Base-by-base conservation (phyloP, 2,797 vertebrate genomes). In the Eupleurogrammus muticus region DNA sequence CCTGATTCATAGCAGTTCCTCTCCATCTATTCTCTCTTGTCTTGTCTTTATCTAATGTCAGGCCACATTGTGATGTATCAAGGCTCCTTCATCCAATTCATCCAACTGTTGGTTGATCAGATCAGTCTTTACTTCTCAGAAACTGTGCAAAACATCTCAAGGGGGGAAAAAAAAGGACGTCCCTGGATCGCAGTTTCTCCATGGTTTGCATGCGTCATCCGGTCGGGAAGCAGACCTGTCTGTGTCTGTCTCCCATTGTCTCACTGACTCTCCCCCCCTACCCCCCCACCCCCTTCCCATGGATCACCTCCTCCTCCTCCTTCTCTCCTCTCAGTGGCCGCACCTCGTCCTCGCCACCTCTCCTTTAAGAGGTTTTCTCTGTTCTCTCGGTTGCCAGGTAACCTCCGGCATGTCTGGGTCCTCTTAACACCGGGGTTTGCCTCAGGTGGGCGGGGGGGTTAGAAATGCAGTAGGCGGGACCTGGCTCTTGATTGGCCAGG, bases 361-460 rank as follows among this genome's bases (percentile, higher is more conserved):
- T 86, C 93, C 88, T 87, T 93, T 92, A 94, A 94, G 85, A 92
- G 91, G 89, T 93, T 92, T 85, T 94, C 93, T 89, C 85, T 94
- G 87, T 94, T 94, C 90, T 90, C 94, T 91, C 86, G 89, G 81
- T 91, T 87, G 76, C 84, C 93, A 96, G 95, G 95, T 96, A 95
- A 96, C 90, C 69, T 89, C 79, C 91, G 90, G 94, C 92, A 94
- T 93, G 93, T 94, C 85, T 88, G 90, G 87, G 88, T 80, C 65
- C 71, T 77, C n/a, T 82, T 92, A 92, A 93, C 91, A 81, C 60
- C 12, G 17, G 60, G 47, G 59, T 4, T 52, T 0, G 9, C n/a
- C n/a, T n/a, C n/a, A n/a, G n/a, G n/a, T 12, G 24, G 66, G 35
- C 1, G 42, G 44, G 62, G 4, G 57, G 55, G 28, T 4, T 52